Base-by-base conservation (phyloP, 2,797 vertebrate genomes). In the Loriculus beryllinus region DNA sequence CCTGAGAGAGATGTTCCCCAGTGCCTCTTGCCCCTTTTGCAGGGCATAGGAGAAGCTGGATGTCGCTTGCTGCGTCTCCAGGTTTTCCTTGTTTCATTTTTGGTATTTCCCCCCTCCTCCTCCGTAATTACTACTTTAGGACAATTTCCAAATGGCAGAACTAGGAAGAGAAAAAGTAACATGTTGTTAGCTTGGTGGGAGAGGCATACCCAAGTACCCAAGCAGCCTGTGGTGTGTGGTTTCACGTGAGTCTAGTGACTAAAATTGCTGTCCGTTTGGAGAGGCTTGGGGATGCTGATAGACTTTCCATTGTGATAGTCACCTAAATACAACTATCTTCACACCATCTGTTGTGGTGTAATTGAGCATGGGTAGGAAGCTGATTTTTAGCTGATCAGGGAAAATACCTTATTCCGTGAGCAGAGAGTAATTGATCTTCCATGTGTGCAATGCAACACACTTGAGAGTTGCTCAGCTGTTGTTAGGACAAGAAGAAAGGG, bases 141-240 rank as follows among this genome's bases (percentile, higher is more conserved):
- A 95, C 82, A n/a, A 70, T 69, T 84, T 94, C 86, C 75, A 74
- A 82, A 76, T 48, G 76, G 77, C 83, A 86, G 90, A 95, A 79
- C 65, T 56, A 69, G 80, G 72, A 94, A 74, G 26, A 79, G 59
- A 10, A 94, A 79, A 85, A 80, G 71, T 54, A 94, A 29, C 68
- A 14, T 75, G n/a, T 65, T 75, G 37, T 86, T 82, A 76, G 29
- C 70, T 72, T 88, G 88, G 31, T 91, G 90, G 77, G 67, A 92
- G 88, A 86, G 67, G 74, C 42, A 78, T 67, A 62, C 68, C 49
- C 35, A 57, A 84, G 59, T 52, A 56, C 12, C 1, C 31, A 4
- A 28, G 76, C 37, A 45, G 22, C 42, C 42, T 84, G 80, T 39
- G 57, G 72, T 56, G 23, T 0, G 45, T 60, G 65, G 49, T 72